A percentile compares a stretch with the other conserved stretches of the same genome.
phyloP scores from a whole-genome alignment of 2,113 vertebrate genomes.

The Onychostruthus taczanowskii region DNA sequence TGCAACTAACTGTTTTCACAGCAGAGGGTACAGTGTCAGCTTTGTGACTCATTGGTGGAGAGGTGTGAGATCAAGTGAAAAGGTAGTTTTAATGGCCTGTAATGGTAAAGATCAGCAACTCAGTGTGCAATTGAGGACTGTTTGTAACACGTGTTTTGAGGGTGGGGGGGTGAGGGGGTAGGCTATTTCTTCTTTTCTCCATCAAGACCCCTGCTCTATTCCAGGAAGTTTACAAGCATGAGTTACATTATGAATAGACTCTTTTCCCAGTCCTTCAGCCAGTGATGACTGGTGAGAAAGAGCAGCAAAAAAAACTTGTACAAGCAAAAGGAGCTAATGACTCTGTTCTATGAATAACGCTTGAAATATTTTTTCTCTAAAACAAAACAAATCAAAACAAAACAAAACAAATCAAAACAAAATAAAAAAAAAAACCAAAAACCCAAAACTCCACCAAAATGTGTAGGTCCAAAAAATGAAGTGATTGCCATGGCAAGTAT shows the following conservation, averaged over 20 bases:
- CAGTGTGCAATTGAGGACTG: not conserved
- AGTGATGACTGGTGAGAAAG: not conserved
- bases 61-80: not conserved
- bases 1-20: not conserved
- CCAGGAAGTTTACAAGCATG: not conserved
- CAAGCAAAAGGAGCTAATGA: not conserved
- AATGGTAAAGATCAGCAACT: not conserved
- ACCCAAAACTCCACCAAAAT: not conserved
- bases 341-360: accelerated
- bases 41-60: not conserved
- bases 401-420: no score
- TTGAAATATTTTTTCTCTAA: not conserved
- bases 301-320: not conserved
- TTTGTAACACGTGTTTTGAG: not conserved
- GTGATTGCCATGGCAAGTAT: not conserved
- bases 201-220: not conserved
- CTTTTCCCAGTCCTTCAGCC: not conserved
- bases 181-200: not conserved
- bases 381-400: no score
- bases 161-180: accelerated
- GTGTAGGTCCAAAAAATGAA: not conserved
- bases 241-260: not conserved
- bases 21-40: not conserved
- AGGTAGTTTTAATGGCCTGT: not conserved
- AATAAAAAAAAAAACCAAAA: not conserved